Evolutionary conservation across 2,797 vertebrate genomes (phyloP), one percentile per base, ranked within the genome.

Genomic region (Syncerus caffer): DNA sequence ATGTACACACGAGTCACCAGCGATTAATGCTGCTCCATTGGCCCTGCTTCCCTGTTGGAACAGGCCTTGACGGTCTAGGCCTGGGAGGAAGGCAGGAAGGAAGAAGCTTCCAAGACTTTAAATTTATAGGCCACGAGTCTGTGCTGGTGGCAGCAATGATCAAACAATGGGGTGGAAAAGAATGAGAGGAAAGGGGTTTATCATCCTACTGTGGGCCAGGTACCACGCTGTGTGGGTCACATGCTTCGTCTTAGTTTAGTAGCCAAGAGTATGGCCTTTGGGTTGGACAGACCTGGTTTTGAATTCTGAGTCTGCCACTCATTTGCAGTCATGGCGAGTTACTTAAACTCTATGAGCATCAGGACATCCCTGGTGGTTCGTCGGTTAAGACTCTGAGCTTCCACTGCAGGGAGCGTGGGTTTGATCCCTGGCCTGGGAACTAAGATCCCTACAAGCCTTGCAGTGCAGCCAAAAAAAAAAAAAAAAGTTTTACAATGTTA

Each of bases 1-100:
- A 88, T 21, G 85, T 71, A 13, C 57, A 87, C 51, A 34, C 23
- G 78, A n/a, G 11, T 95, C 97, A 31, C 79, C 64, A 19, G 60
- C 47, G 51, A 96, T 96, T 93, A 90, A 85, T 31, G 87, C 92
- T 38, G 55, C 67, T 78, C 87, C 31, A 1, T 1, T 21, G 85
- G 90, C 67, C 64, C 51, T n/a, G 85, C 57, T 93, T 95, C 31
- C 29, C 25, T 91, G 0, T 6, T n/a, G 71, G 45, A 60, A 45
- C 0, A 51, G 57, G 17, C 31, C 51, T 27, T 2, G 10, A 8
- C 0, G 27, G 13, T 11, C 71, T 53, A 11, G 64, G 64, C 34
- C 67, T 71, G 67, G 67, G 19, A 71, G 45, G 25, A 13, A 83
- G n/a, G 31, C 27, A 55, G 42, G 3, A 29, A 34, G 29, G 76